phyloP scores from a whole-genome alignment of 1,140 invertebrate species.

The Samia ricini region DNA sequence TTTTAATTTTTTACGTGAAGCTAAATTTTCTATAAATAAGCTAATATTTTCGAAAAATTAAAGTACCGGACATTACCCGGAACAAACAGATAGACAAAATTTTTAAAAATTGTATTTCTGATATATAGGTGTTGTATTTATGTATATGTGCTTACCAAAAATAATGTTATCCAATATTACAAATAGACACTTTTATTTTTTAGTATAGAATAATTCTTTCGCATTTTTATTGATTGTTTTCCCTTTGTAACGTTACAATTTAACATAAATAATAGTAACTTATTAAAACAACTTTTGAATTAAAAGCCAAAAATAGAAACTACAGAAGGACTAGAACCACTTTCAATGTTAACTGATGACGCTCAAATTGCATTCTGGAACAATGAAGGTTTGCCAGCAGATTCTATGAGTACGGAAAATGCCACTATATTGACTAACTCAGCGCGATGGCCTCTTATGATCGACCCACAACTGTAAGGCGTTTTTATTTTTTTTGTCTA shows the following conservation, averaged over 20 bases:
- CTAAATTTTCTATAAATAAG: no score
- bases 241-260: not conserved
- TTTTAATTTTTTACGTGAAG: no score
- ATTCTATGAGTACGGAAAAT: constrained; percentile 96
- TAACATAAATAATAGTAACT: not conserved
- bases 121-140: no score
- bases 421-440: constrained; percentile 94
- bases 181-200: no score
- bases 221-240: not conserved
- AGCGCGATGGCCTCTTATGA: constrained; percentile 95
- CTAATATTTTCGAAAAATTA: no score
- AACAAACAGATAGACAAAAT: no score
- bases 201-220: not conserved
- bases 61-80: no score
- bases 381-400: constrained; percentile 94
- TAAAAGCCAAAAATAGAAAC: constrained; percentile 85
- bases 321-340: constrained; percentile 87
- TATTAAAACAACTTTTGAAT: not conserved
- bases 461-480: constrained; percentile 90
- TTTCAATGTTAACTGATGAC: constrained; percentile 92
- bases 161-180: no score
- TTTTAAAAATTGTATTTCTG: no score
- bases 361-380: constrained; percentile 95
- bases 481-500: no score
- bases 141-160: no score